Percentiles rank a stretch among this genome's conserved stretches.
These are phyloP conservation scores for Noctua comes DNA, from an alignment of 2,888 invertebrate species.

Conservation along the genomic window DNA sequence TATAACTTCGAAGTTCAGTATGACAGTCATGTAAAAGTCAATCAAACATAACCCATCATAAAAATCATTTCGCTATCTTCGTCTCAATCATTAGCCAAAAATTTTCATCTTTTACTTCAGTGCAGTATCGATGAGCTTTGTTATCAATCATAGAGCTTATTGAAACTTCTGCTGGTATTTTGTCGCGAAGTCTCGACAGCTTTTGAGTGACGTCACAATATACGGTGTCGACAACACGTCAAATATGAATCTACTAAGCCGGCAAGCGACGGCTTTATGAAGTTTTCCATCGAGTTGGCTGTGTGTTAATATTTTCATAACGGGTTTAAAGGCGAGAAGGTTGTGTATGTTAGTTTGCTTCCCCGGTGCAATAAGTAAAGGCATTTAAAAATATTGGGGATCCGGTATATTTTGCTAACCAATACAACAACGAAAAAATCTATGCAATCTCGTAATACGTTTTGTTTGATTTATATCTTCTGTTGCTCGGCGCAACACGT, in stretches of 20 bases:
- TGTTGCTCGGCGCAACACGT: not conserved
- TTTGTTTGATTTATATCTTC: not conserved
- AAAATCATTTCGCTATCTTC: not conserved
- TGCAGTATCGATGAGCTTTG: not conserved
- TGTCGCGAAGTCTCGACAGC: not conserved
- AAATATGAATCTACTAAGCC: conserved; percentile 24
- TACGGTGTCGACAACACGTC: conserved; percentile 20
- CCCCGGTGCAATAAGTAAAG: not conserved
- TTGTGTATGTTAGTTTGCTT: not conserved
- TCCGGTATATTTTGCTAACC: not conserved
- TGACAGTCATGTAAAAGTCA: not conserved
- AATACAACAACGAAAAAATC: not conserved
- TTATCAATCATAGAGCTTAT: conserved; percentile 1
- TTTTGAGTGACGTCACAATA: conserved; percentile 15
- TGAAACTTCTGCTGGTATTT: conserved; percentile 28
- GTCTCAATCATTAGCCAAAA: no score
- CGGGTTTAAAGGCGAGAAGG: not conserved
- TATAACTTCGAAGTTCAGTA: not conserved
- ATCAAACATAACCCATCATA: not conserved
- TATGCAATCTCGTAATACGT: not conserved
- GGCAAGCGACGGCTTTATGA: conserved; percentile 16
- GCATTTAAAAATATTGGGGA: not conserved
- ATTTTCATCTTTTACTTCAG: not conserved
- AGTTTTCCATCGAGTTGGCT: not conserved
- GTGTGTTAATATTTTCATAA: conserved; percentile 2